Base-by-base conservation (phyloP, 2,888 invertebrate genomes). In the Nymphalis c-album region DNA sequence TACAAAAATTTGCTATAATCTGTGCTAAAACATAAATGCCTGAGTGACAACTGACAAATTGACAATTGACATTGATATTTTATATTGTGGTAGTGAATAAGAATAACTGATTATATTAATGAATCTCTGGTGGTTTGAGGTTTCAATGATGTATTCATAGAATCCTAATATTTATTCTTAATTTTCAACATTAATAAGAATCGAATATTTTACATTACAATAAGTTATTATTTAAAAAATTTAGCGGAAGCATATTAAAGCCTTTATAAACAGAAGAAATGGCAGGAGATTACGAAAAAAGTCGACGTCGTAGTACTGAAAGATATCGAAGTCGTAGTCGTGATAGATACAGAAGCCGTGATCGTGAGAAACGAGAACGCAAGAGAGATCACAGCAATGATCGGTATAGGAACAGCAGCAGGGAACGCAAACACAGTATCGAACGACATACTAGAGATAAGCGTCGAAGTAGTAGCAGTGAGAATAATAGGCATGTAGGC, bases 211-310 rank as follows among this genome's bases (percentile, higher is more conserved):
- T 40, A 13, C 40, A 40, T 40, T 40, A 50, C 18, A 50, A 50
- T 50, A 50, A 50, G 50, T 18, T 2, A 50, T 2, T 47, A 18
- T 48, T 48, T n/a, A 48, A n/a, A 18, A 10, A 1, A 2, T 18
- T 50, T 10, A n/a, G 50, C 10, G 50, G 20, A n/a, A 13, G 40
- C 4, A 3, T 40, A 40, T 13, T 4, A 13, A 40, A 40, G 10
- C 40, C 13, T 40, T 40, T 40, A n/a, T n/a, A 31, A 16, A 5
- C 8, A 17, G 16, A 7, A 31, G 17, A 55, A 55, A 55, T 55
- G 53, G 53, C 26, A n/a, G 53, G 53, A 50, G 82, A 83, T 64
- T 77, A 77, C 57, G 82, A 82, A 4, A 80, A 78, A 16, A 79
- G 77, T 62, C 74, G 75, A 51, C 74, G 72, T 62, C 75, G 75